Evolutionary conservation across 2,797 vertebrate species (phyloP), one percentile per base, ranked within the genome.

Genomic region (Amniataba percoides): DNA sequence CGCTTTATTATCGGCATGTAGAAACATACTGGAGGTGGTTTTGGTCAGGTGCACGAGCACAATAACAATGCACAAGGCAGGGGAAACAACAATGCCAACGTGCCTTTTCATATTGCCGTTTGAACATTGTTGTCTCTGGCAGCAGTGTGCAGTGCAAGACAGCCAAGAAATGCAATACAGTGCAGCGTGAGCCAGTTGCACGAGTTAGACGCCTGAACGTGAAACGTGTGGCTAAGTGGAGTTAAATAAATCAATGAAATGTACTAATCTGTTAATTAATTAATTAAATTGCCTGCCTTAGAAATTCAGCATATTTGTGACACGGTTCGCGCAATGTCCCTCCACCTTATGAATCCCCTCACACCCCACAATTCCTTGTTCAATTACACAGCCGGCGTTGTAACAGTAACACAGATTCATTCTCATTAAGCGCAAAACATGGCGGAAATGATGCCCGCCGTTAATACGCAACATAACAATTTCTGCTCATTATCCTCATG

Each of bases 371-470:
- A n/a, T 64, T 78, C 18, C 63, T 79, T 72, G 74, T 82, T 78
- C 69, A 82, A 74, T 89, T 68, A 81, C 21, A 60, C 40, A 69
- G 31, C 31, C 45, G 9, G 8, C 2, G 2, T 58, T 55, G 60
- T 2, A 52, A 80, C 62, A 87, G 76, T 67, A 76, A 77, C 56
- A 69, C 55, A 71, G 49, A 89, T 80, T 60, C 19, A 73, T 81
- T 86, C 45, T 71, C 81, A 88, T 88, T 68, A 82, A n/a, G 56
- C 48, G 60, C 39, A 59, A 71, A 90, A 82, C 74, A 82, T 64
- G 49, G 51, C 5, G 2, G 48, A 49, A 63, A 80, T 53, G 45
- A 71, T 74, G 53, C 27, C 52, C 59, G 5, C 51, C 75, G 68
- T 83, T 56, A 77, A 55, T 55, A 74, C 52, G 49, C 63, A 58